Percentiles rank a stretch among this genome's conserved stretches.
Evolutionary conservation across 2,797 vertebrate genomes (phyloP).

Genomic region (Alcedo quadribrachys): DNA sequence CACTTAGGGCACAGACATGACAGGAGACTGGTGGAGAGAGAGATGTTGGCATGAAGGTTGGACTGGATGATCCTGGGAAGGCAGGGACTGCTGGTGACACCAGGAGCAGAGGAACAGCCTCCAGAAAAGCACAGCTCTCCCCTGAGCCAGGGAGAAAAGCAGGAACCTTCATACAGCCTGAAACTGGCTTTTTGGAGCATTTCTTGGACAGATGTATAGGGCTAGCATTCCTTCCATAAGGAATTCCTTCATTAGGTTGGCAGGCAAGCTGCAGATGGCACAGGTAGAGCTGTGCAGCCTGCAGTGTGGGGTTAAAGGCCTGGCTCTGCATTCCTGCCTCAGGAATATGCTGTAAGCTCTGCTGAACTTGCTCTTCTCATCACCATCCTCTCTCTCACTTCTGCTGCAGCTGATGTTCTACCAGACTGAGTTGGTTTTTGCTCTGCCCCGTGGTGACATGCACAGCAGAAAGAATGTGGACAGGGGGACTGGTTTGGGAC

Average conservation of each 20-base stretch:
- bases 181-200: neutral
- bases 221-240: constrained; percentile 21
- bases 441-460: too few relatives aligned
- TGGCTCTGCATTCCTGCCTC: constrained; percentile 2
- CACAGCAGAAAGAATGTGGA: too few relatives aligned
- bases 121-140: neutral
- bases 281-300: constrained; percentile 9
- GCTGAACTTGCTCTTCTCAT: neutral
- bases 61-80: neutral
- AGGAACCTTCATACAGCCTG: neutral
- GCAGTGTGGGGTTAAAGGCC: constrained; percentile 34
- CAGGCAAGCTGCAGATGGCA: constrained; percentile 19
- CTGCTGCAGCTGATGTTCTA: too few relatives aligned
- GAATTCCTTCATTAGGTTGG: neutral
- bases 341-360: neutral
- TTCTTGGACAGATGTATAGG: neutral
- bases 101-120: neutral
- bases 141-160: neutral
- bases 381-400: neutral
- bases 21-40: neutral
- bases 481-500: neutral
- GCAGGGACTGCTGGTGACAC: neutral
- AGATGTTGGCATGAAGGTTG: too few relatives aligned
- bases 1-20: neutral
- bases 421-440: too few relatives aligned